A percentile compares a stretch with the other conserved stretches of the same genome.
Conservation (phyloP, 2,797 vertebrate species). For the Vipera ursinii region DNA sequence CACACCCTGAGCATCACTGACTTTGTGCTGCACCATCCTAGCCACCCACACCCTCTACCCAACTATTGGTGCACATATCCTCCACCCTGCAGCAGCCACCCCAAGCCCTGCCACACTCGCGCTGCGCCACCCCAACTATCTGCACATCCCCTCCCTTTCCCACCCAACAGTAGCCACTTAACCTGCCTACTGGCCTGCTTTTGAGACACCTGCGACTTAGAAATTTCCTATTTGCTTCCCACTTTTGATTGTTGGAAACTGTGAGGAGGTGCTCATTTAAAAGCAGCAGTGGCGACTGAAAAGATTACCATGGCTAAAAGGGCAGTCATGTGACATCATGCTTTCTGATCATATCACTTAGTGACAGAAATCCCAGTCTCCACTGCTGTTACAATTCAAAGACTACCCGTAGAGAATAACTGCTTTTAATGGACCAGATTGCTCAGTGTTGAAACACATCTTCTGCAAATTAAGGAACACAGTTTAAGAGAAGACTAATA, state of each 20-base stretch:
- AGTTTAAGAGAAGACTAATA: neutral
- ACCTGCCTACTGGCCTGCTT: neutral
- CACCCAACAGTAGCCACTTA: neutral
- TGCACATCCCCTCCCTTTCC: neutral
- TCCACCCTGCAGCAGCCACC: neutral
- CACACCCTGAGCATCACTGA: neutral
- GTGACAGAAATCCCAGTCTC: neutral
- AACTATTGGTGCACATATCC: neutral
- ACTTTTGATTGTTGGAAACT: neutral
- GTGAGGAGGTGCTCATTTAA: neutral
- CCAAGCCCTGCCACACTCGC: neutral
- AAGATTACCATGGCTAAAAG: neutral
- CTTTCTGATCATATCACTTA: neutral
- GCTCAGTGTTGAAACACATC: neutral
- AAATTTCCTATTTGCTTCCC: neutral
- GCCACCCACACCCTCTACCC: neutral
- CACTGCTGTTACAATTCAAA: neutral
- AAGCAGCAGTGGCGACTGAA: neutral
- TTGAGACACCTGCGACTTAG: neutral
- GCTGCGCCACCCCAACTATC: neutral
- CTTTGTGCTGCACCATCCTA: neutral
- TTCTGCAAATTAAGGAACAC: neutral
- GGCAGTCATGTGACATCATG: neutral
- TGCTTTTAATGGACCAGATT: neutral
- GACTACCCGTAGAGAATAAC: neutral